Evolutionary conservation across 2,888 invertebrate species (phyloP), one percentile per base, ranked within the genome.

Genomic region (Oegoconia quadripuncta): DNA sequence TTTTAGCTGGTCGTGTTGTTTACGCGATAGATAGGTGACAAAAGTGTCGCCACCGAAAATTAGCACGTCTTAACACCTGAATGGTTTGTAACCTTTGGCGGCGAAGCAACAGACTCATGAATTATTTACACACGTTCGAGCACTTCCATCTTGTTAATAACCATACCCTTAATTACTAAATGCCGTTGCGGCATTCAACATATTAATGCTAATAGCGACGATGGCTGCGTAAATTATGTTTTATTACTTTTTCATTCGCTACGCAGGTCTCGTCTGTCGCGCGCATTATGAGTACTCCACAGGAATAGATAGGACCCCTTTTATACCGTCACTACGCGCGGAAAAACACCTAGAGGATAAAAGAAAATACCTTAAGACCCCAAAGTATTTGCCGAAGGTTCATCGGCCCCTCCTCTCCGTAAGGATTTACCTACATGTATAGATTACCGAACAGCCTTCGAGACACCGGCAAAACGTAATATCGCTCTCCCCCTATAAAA

Each of bases 401-500:
- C 77, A 62, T 61, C 64, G 74, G 69, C 63, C 73, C 56, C 59
- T 48, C 41, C 57, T 38, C 54, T 51, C n/a, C n/a, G n/a, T n/a
- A 55, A 60, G 61, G 70, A 72, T 73, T 73, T 73, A 70, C 69
- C 68, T 71, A 70, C 65, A 69, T 66, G 66, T 74, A 74, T 74
- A 75, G 74, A 74, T 74, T 70, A 72, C 73, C 59, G 62, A 74
- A 74, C 67, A 73, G 69, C 70, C 70, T 78, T 68, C 64, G 71
- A 80, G 81, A 77, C 76, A 80, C 76, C 76, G 80, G 78, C 75
- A 78, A 76, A 84, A 83, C 83, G 82, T 79, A 86, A 86, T 87
- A 87, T 84, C 81, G 80, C 78, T 74, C 78, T 74, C 76, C 81
- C 80, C 78, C 83, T 79, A 87, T 86, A 87, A 86, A 87, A 86